Evolutionary conservation across 2,797 vertebrate species (phyloP).

Genomic region (Myioborus melanocephalus): DNA sequence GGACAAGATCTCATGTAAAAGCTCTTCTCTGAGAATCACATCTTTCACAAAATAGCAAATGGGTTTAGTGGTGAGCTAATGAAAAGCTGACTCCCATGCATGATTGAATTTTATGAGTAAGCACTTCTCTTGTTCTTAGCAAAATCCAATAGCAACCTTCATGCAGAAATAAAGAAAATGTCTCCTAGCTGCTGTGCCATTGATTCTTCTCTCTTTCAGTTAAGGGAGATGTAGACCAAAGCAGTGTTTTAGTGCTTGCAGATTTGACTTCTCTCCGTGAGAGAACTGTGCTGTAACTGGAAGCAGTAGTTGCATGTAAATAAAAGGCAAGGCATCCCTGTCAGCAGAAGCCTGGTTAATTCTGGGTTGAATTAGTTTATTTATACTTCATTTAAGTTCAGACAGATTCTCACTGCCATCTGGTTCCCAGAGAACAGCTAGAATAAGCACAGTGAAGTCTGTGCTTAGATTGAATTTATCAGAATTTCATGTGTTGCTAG

Average conservation of each 20-base stretch:
- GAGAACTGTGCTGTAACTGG: background rate
- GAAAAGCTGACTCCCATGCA: background rate
- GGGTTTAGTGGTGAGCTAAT: background rate
- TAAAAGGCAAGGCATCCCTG: background rate
- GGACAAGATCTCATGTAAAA: background rate
- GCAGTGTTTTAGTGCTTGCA: background rate
- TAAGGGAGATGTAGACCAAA: background rate
- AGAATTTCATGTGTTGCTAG: slow-evolving; percentile 2
- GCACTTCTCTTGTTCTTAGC: background rate
- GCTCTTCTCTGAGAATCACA: background rate
- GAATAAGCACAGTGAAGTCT: slow-evolving; percentile 26
- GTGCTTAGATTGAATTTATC: background rate
- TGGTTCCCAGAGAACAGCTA: slow-evolving; percentile 29
- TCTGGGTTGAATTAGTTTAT: slow-evolving; percentile 45
- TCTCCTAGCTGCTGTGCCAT: background rate
- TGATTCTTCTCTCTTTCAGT: background rate
- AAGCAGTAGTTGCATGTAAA: background rate
- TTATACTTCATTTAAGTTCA: slow-evolving; percentile 33
- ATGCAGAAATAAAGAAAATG: background rate
- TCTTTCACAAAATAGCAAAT: background rate
- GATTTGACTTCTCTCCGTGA: background rate
- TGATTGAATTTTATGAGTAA: background rate
- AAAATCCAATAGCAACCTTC: background rate
- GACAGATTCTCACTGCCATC: slow-evolving; percentile 41
- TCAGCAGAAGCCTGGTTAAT: slow-evolving; percentile 20